Conservation (phyloP, 2,888 invertebrate species). For the Sepiola atlantica region DNA sequence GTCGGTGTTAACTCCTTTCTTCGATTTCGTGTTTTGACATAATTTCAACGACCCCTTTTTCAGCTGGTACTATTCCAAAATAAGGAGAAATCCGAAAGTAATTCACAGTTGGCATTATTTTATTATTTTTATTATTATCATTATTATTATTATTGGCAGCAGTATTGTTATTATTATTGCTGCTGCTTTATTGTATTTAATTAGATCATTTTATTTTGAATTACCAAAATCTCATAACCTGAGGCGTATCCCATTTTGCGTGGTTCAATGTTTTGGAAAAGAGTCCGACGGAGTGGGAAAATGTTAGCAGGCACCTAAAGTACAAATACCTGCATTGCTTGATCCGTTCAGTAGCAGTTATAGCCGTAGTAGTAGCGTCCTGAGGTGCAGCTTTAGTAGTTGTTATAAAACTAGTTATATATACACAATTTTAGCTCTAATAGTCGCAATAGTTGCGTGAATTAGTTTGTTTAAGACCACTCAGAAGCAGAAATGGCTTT, state of each 20-base stretch:
- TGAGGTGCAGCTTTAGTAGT: slow-evolving; percentile 12
- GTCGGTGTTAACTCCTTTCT: not conserved
- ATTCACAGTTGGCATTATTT: not conserved
- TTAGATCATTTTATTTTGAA: not conserved
- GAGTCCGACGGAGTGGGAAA: not conserved
- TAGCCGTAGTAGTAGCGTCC: not conserved
- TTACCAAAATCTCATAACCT: not conserved
- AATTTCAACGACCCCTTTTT: not conserved
- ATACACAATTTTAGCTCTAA: not conserved
- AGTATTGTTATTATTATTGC: not conserved
- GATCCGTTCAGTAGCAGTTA: not conserved
- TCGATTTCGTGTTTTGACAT: not conserved
- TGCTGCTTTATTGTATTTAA: too few relatives aligned
- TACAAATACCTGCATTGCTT: not conserved
- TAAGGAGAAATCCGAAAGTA: not conserved
- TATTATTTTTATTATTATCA: not conserved
- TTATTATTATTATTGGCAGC: not conserved
- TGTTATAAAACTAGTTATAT: not conserved
- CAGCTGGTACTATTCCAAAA: not conserved
- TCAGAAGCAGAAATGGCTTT: not conserved
- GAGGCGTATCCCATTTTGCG: not conserved
- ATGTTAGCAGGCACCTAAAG: not conserved
- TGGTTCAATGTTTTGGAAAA: not conserved
- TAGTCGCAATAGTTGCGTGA: slow-evolving; percentile 2
- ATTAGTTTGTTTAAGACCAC: not conserved